These are phyloP conservation scores for Astreopora myriophthalma DNA, from an alignment of 64 coral and sea anemone genomes.

Conservation along the genomic window DNA sequence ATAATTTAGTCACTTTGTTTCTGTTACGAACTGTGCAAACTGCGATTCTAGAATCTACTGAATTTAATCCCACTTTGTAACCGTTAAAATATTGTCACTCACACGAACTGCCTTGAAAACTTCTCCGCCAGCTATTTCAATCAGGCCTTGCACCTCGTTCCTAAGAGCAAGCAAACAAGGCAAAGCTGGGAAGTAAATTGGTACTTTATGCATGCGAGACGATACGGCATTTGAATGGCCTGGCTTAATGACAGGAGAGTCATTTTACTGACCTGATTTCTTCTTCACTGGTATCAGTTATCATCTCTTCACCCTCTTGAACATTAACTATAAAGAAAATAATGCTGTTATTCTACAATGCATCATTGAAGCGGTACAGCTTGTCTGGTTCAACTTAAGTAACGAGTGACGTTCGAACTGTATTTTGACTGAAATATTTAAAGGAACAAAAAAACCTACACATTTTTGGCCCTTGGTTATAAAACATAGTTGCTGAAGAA, in stretches of 20 bases:
- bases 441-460: too few relatives aligned
- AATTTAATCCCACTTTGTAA: too few relatives aligned
- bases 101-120: constrained; percentile 11
- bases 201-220: not conserved
- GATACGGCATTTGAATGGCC: too few relatives aligned
- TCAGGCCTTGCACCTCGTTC: not conserved
- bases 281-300: not conserved
- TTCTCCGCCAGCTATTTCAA: not conserved
- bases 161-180: not conserved
- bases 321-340: not conserved
- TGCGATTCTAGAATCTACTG: too few relatives aligned
- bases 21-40: too few relatives aligned
- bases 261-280: not conserved
- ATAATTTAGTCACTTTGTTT: too few relatives aligned
- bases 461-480: too few relatives aligned
- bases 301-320: not conserved
- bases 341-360: not conserved
- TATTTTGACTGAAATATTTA: too few relatives aligned
- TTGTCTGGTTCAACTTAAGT: not conserved
- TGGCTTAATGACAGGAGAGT: not conserved
- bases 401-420: too few relatives aligned
- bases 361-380: not conserved
- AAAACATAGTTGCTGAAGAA: too few relatives aligned
- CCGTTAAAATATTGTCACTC: not conserved
- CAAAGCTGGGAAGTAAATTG: not conserved